Base-by-base conservation (phyloP, 2,888 invertebrate species). In the Tryphoninae sp. region DNA sequence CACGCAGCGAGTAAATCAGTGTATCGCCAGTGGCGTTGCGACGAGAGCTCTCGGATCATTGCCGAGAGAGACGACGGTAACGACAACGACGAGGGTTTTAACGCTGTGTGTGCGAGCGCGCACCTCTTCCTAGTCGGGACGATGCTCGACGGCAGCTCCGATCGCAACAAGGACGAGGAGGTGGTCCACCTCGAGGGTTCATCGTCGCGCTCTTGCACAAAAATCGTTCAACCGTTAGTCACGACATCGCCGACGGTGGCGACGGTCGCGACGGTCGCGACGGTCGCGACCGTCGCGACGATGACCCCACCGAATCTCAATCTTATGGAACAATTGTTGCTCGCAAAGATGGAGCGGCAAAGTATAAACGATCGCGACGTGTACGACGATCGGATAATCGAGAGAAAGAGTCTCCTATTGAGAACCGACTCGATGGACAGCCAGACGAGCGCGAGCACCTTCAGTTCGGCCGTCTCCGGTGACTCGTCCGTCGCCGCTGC, bases 271-370 rank as follows among this genome's bases (percentile, higher is more conserved):
- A 93, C 92, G 83, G 93, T 94, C 73, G 93, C 93, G 85, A 93
- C 94, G 55, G 91, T 92, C 65, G 88, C 33, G 6, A 6, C 33
- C 0, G 6, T 1, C 49, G 93, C 93, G 85, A 93, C 92, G 83
- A 93, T 94, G 73, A 93, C 93, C 85, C 93, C 94, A 55, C 92
- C 92, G 65, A 88, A 87, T 72, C 78, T 88, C 58, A 89, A 89
- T 69, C 92, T 97, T 33, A 97, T 97, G 97, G 97, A 97, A 90
- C 95, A 95, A 80, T 92, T 97, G 76, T 93, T 97, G 75, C 95
- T 96, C 61, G 96, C 96, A 4, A 97, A 97, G 92, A 97, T 97
- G 94, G 97, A 97, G 88, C 94, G 95, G 59, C 93, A 95, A 13
- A 94, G 86, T 62, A 68, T 89, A 33, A 76, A 80, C 55, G 86